A percentile compares a stretch with the other conserved stretches of the same genome.
Evolutionary conservation across 2,113 vertebrate genomes (phyloP).

Genomic region (Puntigrus tetrazona): DNA sequence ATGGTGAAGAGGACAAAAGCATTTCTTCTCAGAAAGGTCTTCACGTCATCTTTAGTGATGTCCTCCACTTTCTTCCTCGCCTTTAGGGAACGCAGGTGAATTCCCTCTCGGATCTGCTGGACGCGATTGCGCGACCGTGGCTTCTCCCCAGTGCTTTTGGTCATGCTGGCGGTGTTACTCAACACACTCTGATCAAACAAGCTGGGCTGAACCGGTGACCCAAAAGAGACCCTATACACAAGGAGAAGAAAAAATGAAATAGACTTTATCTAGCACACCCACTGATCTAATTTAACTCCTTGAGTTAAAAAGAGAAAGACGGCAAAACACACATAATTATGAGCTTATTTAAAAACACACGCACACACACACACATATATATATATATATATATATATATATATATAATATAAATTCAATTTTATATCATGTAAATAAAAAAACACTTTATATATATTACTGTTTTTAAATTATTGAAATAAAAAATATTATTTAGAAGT

Average conservation of each 20-base stretch:
- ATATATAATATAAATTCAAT: too few relatives aligned
- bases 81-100: slow-evolving; percentile 89
- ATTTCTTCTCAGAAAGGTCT: slow-evolving; percentile 88
- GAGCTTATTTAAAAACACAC: background rate
- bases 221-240: background rate
- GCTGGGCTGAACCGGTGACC: slow-evolving; percentile 15
- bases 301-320: background rate
- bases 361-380: too few relatives aligned
- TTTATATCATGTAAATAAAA: too few relatives aligned
- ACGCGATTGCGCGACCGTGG: slow-evolving; percentile 78
- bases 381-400: too few relatives aligned
- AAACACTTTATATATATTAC: too few relatives aligned
- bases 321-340: background rate
- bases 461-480: background rate
- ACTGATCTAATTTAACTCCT: background rate
- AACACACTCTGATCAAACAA: background rate
- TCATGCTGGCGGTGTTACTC: slow-evolving; percentile 68
- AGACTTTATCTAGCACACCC: background rate
- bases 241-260: background rate
- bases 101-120: slow-evolving; percentile 88
- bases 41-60: slow-evolving; percentile 91
- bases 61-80: slow-evolving; percentile 95
- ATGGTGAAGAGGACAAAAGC: slow-evolving; percentile 94
- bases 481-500: background rate
- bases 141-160: slow-evolving; percentile 81